Percentiles rank a stretch among this genome's conserved stretches.
Evolutionary conservation across 2,797 vertebrate species (phyloP).

Genomic region (Pelodytes ibericus): DNA sequence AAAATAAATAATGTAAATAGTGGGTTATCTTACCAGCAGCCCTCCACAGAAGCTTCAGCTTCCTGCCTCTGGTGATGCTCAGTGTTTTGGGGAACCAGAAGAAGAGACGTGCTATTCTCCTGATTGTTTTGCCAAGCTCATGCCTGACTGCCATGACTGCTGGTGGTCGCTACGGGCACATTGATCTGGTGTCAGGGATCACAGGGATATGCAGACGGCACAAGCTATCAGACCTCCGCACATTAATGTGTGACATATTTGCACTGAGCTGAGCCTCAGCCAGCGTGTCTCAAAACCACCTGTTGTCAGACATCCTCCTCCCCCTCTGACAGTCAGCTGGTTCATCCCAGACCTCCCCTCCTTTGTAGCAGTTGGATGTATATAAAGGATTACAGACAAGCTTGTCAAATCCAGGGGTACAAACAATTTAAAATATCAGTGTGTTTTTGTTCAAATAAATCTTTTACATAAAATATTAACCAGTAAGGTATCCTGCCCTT

Average conservation of each 20-base stretch:
- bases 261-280: slow-evolving; percentile 65
- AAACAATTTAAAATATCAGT: no score
- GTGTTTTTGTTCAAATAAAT: no score
- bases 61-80: slow-evolving; percentile 63
- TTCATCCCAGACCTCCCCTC: slow-evolving; percentile 63
- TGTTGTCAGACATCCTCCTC: slow-evolving; percentile 72
- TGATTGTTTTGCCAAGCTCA: slow-evolving; percentile 69
- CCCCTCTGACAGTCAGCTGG: slow-evolving; percentile 58
- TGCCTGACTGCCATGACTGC: slow-evolving; percentile 66
- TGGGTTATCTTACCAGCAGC: slow-evolving; percentile 63
- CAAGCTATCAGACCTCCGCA: slow-evolving; percentile 45
- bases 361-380: slow-evolving; percentile 63
- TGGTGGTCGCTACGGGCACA: slow-evolving; percentile 44
- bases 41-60: slow-evolving; percentile 68
- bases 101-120: slow-evolving; percentile 68
- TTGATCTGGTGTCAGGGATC: slow-evolving; percentile 36
- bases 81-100: slow-evolving; percentile 70
- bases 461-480: no score
- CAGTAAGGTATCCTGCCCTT: no score
- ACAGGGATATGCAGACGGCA: slow-evolving; percentile 25
- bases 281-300: slow-evolving; percentile 68
- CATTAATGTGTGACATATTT: slow-evolving; percentile 43
- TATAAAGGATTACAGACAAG: slow-evolving; percentile 71
- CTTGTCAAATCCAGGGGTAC: no score
- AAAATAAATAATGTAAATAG: background rate